These are phyloP conservation scores for Indri indri DNA, from an alignment of 2,113 vertebrate species.

Conservation along the genomic window DNA sequence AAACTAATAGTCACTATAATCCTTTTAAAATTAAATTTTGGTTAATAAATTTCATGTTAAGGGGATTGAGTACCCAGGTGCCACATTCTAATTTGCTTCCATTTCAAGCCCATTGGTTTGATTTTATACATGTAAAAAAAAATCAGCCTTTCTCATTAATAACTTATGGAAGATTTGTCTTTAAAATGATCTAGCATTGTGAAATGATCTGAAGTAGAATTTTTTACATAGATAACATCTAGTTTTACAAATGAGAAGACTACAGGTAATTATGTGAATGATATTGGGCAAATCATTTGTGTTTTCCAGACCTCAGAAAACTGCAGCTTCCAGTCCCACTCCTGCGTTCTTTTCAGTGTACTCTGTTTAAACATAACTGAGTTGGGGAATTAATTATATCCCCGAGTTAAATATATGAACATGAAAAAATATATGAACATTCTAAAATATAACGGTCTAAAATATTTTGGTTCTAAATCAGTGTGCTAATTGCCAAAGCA, in stretches of 20 bases:
- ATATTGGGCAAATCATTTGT: no score
- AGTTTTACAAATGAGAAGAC: not conserved
- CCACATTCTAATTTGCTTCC: not conserved
- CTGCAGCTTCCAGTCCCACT: not conserved
- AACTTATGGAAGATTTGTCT: not conserved
- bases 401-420: not conserved
- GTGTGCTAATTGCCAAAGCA: not conserved
- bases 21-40: constrained; percentile 70
- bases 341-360: not conserved
- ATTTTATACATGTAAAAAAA: not conserved
- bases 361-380: not conserved
- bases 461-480: not conserved
- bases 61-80: not conserved
- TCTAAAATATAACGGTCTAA: not conserved
- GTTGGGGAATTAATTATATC: not conserved
- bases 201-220: not conserved
- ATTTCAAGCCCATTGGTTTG: not conserved
- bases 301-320: not conserved
- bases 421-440: not conserved
- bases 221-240: not conserved
- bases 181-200: not conserved
- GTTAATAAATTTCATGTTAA: constrained; percentile 65
- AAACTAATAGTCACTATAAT: constrained; percentile 62
- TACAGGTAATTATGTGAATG: no score
- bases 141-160: not conserved